A percentile compares a stretch with the other conserved stretches of the same genome.
These are phyloP conservation scores for Cyanoderma ruficeps DNA, from an alignment of 2,113 vertebrate species.

Conservation along the genomic window DNA sequence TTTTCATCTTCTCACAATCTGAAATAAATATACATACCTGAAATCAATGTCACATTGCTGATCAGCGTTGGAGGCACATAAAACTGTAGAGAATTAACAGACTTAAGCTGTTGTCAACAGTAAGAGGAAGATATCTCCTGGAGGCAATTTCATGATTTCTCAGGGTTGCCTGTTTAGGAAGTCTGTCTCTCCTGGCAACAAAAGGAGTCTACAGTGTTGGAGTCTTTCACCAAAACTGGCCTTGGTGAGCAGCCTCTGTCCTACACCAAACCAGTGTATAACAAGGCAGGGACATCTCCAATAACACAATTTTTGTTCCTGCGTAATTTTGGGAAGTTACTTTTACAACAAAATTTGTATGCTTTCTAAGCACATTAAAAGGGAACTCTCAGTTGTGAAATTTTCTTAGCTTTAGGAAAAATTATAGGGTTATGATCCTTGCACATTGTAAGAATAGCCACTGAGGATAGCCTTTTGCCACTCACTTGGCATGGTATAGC, in stretches of 20 bases:
- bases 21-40: not conserved
- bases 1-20: not conserved
- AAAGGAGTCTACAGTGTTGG: not conserved
- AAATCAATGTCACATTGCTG: not conserved
- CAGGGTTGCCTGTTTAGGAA: not conserved
- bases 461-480: not conserved
- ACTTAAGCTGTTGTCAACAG: not conserved
- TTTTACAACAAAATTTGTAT: not conserved
- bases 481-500: not conserved
- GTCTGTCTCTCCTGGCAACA: not conserved
- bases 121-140: not conserved
- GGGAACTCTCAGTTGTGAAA: not conserved
- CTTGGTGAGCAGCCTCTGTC: not conserved
- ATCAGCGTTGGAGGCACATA: not conserved
- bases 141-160: not conserved
- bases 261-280: not conserved
- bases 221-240: not conserved
- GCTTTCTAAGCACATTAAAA: not conserved
- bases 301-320: not conserved
- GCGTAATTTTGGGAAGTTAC: not conserved
- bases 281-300: not conserved
- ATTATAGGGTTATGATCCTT: not conserved
- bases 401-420: not conserved
- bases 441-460: not conserved
- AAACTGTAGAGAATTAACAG: not conserved